Evolutionary conservation across 2,888 invertebrate species (phyloP).

Genomic region (Hemithea aestivaria): DNA sequence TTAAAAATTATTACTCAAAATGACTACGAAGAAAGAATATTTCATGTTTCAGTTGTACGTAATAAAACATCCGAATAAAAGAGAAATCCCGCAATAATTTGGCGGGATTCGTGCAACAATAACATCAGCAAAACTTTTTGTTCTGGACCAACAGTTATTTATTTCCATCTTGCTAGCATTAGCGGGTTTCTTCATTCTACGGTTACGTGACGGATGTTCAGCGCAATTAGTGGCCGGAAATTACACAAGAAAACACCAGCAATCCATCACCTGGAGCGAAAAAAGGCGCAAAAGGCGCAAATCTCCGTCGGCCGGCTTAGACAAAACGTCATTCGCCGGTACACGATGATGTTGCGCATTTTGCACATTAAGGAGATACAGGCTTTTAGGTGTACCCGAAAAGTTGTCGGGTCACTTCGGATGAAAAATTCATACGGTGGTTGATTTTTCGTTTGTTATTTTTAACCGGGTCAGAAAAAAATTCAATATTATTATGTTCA

Average conservation of each 20-base stretch:
- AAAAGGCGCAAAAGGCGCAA: slow-evolving; percentile 69
- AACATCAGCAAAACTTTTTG: slow-evolving; percentile 26
- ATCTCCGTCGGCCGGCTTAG: slow-evolving; percentile 57
- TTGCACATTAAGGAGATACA: slow-evolving; percentile 25
- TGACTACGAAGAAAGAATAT: too few relatives aligned
- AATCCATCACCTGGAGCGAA: slow-evolving; percentile 72
- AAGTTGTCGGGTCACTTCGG: neutral
- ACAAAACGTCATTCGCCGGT: slow-evolving; percentile 54
- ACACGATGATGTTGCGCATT: slow-evolving; percentile 45
- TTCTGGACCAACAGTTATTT: slow-evolving; percentile 36
- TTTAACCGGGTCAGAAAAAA: too few relatives aligned
- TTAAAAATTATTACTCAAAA: too few relatives aligned
- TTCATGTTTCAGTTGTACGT: too few relatives aligned
- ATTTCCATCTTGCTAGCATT: slow-evolving; percentile 44
- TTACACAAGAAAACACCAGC: slow-evolving; percentile 73
- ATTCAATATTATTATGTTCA: too few relatives aligned
- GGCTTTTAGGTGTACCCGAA: slow-evolving; percentile 18
- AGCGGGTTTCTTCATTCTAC: slow-evolving; percentile 51
- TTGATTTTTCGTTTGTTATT: too few relatives aligned
- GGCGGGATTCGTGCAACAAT: slow-evolving; percentile 12
- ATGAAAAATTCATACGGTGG: too few relatives aligned
- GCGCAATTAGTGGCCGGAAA: slow-evolving; percentile 75
- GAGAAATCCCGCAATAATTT: too few relatives aligned
- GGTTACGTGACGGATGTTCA: slow-evolving; percentile 66
- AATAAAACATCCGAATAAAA: too few relatives aligned